Conservation (phyloP, 2,113 vertebrate species). For the Austrofundulus limnaeus region DNA sequence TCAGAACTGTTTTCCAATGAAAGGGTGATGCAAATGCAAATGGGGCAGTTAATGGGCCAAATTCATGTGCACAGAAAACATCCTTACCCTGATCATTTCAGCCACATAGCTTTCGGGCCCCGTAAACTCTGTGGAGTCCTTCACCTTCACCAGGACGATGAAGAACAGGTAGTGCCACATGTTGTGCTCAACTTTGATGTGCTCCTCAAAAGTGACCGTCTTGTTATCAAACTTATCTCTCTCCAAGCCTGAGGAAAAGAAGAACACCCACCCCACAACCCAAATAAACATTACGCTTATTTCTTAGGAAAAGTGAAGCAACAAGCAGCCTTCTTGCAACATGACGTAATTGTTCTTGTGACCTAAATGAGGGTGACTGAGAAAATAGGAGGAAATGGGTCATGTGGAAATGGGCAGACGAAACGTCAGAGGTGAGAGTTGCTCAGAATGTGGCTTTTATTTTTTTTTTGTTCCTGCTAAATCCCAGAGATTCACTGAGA, state of each 20-base stretch:
- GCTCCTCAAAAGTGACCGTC: conserved; percentile 98
- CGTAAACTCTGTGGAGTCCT: conserved; percentile 97
- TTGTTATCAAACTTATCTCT: conserved; percentile 99
- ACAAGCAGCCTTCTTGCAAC: conserved; percentile 6
- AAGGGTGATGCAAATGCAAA: neutral
- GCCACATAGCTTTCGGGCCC: conserved; percentile 98
- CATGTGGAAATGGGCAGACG: conserved; percentile 15
- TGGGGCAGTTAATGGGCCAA: neutral
- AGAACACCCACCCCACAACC: neutral
- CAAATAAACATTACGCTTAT: conserved; percentile 10
- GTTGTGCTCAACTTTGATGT: conserved; percentile 98
- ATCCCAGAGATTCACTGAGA: neutral
- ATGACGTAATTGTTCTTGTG: conserved; percentile 33
- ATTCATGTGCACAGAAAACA: neutral
- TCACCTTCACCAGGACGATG: conserved; percentile 97
- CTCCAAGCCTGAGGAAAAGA: conserved; percentile 85
- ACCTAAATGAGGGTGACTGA: conserved; percentile 21
- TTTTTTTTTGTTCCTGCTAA: neutral
- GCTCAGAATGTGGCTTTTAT: neutral
- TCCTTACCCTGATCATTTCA: conserved; percentile 96
- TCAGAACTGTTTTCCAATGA: neutral
- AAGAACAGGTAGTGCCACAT: conserved; percentile 99
- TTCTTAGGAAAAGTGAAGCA: conserved; percentile 39
- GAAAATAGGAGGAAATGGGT: conserved; percentile 47
- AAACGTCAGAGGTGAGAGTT: conserved; percentile 15